Base-by-base conservation (phyloP, 2,888 invertebrate species). In the Drosophila paracracens region DNA sequence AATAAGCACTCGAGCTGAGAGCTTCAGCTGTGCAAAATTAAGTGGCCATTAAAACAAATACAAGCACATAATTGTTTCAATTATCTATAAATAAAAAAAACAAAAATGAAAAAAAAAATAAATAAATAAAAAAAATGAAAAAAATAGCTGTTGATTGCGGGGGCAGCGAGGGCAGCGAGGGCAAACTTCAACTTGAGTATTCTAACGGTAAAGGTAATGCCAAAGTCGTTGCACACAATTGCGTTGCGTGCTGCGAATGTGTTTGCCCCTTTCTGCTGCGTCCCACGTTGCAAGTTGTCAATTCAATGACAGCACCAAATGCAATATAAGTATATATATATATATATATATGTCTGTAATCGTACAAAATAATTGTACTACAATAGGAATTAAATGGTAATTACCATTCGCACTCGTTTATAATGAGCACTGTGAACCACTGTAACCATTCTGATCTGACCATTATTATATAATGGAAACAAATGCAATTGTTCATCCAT, bases 241-340 rank as follows among this genome's bases (percentile, higher is more conserved):
- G 70, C 27, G 70, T 70, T 58, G 56, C 48, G 38, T 48, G 48
- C 46, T 60, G 52, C 31, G 46, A 46, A 40, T 35, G 48, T 16
- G 33, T 51, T 25, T 25, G 29, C 48, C 54, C 36, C 21, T 21
- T 16, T 61, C 52, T 25, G 29, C 36, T 29, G 48, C n/a, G 31
- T 27, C 29, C 27, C 61, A 18, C 54, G 64, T 71, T 46, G 57
- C 67, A 50, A 64, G 64, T 61, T 65, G 62, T 63, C 57, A 67
- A 71, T 59, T 81, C 82, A 83, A 83, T 86, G 83, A 83, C 87
- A 83, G 67, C 71, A 52, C 70, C 70, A 81, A 83, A 81, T 72
- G 70, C 75, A 50, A 51, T 60, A 46, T 33, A 33, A 56, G 29
- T 36, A 21, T 21, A 51, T 59, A 53, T 27, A 1, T 21, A 21